Base-by-base conservation (phyloP, 2,113 vertebrate genomes). In the Prietella phreatophila region DNA sequence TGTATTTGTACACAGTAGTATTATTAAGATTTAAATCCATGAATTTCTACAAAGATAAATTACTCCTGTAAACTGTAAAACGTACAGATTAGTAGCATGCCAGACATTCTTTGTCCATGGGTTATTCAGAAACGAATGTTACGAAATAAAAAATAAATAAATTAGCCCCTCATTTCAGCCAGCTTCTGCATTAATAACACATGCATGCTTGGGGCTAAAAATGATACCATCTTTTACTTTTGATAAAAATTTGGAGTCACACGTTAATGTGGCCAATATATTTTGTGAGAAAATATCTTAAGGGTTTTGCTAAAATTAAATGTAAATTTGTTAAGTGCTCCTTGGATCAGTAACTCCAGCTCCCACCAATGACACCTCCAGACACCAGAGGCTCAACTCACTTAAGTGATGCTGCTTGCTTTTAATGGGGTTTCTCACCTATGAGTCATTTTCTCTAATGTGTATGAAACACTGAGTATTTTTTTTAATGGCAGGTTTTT, bases 131-230 rank as follows among this genome's bases (percentile, higher is more conserved):
- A 96, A 93, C 94, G 94, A 96, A 95, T 93, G 92, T 95, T 93
- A 95, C 94, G 92, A 96, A 96, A 96, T 94, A 47, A 8, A 8
- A 47, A 8, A 42, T 36, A 36, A 36, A 36, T 95, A 96, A 96
- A 81, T 95, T 95, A 96, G 93, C 93, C 93, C 92, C 90, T 93
- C 93, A 95, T 93, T 95, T 96, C 91, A 92, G 93, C 93, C 85
- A 93, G 92, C 95, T 93, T 89, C 90, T 93, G 91, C 95, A 96
- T 96, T 96, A 96, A 96, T 96, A 96, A 96, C 96, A 95, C 92
- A 96, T 93, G 92, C 93, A 92, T 91, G 93, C 94, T 95, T 89
- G 55, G 95, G 94, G 95, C 91, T 92, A 93, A 87, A 93, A 93
- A 92, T 93, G 92, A 91, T 93, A 84, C 92, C 93, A 95, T 95